Evolutionary conservation across 1,140 invertebrate species (phyloP).

Genomic region (Bombus sylvicola): DNA sequence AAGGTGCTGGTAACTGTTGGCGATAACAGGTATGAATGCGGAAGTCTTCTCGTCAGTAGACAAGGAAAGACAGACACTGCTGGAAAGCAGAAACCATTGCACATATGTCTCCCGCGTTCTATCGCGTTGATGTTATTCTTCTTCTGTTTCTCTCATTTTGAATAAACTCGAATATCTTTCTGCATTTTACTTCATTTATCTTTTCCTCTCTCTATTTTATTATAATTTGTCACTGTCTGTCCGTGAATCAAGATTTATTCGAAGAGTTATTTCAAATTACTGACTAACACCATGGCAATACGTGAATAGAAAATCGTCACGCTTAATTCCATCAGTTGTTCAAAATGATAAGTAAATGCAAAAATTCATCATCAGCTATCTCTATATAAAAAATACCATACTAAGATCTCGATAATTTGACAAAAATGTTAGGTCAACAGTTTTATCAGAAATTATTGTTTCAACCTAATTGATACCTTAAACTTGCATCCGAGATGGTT

Average conservation of each 20-base stretch:
- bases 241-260: neutral
- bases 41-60: neutral
- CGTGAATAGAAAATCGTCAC: too few species aligned
- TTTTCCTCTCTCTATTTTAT: neutral
- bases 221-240: neutral
- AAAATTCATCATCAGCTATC: too few species aligned
- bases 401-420: too few species aligned
- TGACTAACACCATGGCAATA: too few species aligned
- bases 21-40: neutral
- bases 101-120: constrained; percentile 13
- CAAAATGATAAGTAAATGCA: too few species aligned
- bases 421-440: too few species aligned
- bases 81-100: constrained; percentile 34
- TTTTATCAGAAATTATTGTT: too few species aligned
- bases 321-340: too few species aligned
- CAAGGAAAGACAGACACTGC: constrained; percentile 5
- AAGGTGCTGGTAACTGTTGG: neutral
- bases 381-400: too few species aligned
- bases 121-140: constrained; percentile 3
- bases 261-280: neutral
- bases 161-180: constrained; percentile 10
- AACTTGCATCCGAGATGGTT: neutral
- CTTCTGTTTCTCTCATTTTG: neutral
- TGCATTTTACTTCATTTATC: neutral
- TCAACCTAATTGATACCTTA: too few species aligned